A percentile compares a stretch with the other conserved stretches of the same genome.
phyloP scores from a whole-genome alignment of 1,140 invertebrate genomes.

The Anastrepha ludens region DNA sequence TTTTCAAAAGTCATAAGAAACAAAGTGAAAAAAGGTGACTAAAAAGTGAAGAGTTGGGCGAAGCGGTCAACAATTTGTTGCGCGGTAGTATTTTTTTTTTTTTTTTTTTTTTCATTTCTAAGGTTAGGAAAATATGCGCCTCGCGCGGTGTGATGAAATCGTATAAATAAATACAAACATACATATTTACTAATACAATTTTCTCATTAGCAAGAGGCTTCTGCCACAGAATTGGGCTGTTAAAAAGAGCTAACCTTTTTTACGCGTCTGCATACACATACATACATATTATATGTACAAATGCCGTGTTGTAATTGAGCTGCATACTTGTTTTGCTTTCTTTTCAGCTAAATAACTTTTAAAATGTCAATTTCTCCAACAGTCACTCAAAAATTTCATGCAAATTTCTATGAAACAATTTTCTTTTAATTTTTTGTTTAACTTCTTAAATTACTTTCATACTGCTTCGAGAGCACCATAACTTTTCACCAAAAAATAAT shows the following conservation, averaged over 20 bases:
- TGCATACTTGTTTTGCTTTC: background rate
- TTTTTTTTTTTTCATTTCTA: no score
- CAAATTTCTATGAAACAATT: background rate
- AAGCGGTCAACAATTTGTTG: no score
- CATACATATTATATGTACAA: background rate
- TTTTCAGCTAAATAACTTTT: constrained; percentile 10
- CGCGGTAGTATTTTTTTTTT: no score
- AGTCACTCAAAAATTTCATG: background rate
- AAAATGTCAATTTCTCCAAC: background rate
- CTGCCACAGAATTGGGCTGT: background rate
- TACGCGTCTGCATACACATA: background rate
- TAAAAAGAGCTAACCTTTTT: background rate
- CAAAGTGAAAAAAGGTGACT: no score
- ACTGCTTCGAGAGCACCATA: background rate
- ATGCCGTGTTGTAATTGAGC: background rate
- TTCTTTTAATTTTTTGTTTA: background rate
- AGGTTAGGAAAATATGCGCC: no score
- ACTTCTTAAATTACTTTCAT: background rate
- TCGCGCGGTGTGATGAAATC: no score
- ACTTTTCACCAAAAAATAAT: background rate
- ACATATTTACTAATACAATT: background rate
- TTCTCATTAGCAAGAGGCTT: background rate
- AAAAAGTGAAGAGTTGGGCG: no score
- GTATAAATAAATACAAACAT: no score
- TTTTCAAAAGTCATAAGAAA: no score